Evolutionary conservation across 2,113 vertebrate species (phyloP), one percentile per base, ranked within the genome.

Genomic region (Hipposideros armiger): DNA sequence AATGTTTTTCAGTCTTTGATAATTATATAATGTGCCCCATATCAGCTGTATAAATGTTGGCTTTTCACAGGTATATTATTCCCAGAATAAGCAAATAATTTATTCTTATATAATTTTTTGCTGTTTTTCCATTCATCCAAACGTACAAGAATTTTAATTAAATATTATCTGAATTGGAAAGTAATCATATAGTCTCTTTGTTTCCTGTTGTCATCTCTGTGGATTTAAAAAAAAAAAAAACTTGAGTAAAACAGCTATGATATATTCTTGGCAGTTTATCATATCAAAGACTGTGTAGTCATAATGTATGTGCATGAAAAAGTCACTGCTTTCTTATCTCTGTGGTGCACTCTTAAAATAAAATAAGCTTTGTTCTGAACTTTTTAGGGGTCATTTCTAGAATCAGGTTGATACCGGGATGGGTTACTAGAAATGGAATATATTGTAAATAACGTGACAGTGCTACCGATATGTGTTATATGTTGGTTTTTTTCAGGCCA

Each of bases 1-100:
- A 97, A 94, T 98, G 97, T 98, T 97, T 98, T 98, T 98, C 98
- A 98, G 98, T 99, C 98, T 99, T 98, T 99, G 98, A 98, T 99
- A 98, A 98, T 98, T 98, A 98, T 98, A 97, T 98, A 98, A 98
- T 98, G 97, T 99, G 97, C 98, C 98, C 98, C 98, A 97, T 98
- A 98, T 98, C 98, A 98, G 89, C 98, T 98, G 98, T 98, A 98
- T 97, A 98, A 98, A 98, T 98, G 97, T 98, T 98, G 98, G 95
- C 97, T 98, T 98, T 98, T 94, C 97, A 98, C 97, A 98, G 98
- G 98, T 98, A 97, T 97, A 98, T 97, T 97, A 83, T 89, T 97
- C 89, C 97, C 93, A 96, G 92, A 96, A 97, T 96, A 95, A 97
- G 94, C 96, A 97, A 97, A 95, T 70, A 32, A 97, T 95, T 93